Conservation (phyloP, 1,140 invertebrate species). For the Philotrypesis tridentata region DNA sequence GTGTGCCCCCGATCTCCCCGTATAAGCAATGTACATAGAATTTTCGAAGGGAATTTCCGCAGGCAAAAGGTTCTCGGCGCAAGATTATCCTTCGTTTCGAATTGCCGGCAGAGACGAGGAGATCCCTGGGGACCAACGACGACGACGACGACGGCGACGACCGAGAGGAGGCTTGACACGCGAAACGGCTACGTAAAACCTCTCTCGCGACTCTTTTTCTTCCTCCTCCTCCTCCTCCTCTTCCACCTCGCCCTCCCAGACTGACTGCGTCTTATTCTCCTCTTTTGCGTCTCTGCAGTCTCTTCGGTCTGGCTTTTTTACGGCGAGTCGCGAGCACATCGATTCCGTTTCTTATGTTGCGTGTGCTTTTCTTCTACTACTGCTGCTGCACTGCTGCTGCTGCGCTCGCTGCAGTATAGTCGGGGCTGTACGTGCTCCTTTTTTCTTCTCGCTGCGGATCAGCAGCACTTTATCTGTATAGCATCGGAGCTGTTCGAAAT, state of each 20-base stretch:
- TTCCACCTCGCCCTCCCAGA: background rate
- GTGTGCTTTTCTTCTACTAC: background rate
- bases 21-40: no score
- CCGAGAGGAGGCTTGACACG: conserved; percentile 1
- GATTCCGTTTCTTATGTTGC: conserved; percentile 14
- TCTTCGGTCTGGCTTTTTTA: conserved; percentile 14
- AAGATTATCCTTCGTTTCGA: conserved; percentile 24
- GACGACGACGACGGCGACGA: background rate
- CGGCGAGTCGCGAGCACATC: conserved; percentile 8
- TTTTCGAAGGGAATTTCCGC: background rate
- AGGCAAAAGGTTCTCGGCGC: background rate
- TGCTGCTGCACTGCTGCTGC: no score
- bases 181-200: conserved; percentile 18
- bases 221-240: background rate
- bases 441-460: background rate
- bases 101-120: background rate
- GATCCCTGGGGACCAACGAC: background rate
- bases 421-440: background rate
- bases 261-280: background rate
- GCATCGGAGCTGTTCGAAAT: background rate
- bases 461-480: background rate
- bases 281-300: background rate
- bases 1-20: no score
- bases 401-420: no score
- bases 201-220: background rate